phyloP scores from a whole-genome alignment of 2,888 invertebrate species.

The Drosophila merina region DNA sequence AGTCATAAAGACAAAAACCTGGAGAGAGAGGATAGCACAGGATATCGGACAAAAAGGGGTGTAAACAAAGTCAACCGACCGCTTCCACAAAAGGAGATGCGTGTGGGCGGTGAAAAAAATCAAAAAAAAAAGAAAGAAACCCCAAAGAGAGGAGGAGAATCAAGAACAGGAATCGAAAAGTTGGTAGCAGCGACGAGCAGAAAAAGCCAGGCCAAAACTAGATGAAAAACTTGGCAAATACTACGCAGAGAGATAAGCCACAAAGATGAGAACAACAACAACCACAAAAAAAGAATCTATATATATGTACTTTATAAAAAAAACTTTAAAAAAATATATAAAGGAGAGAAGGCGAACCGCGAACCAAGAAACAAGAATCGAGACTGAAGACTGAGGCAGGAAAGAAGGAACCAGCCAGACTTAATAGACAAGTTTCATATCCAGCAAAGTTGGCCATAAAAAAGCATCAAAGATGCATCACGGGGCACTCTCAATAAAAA shows the following conservation, averaged over 20 bases:
- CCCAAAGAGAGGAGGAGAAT: constrained; percentile 39
- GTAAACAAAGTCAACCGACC: constrained; percentile 47
- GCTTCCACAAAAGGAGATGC: constrained; percentile 56
- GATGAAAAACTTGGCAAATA: constrained; percentile 70
- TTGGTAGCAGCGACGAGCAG: constrained; percentile 17
- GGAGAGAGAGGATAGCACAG: not conserved
- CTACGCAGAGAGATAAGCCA: constrained; percentile 64
- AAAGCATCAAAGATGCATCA: constrained; percentile 31
- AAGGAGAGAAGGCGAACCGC: constrained; percentile 17
- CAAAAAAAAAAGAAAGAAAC: not conserved
- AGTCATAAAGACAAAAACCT: no score
- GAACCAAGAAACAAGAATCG: constrained; percentile 30
- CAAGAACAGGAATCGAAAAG: constrained; percentile 32
- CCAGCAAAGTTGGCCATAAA: constrained; percentile 34
- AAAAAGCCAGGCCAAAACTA: constrained; percentile 56
- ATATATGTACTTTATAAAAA: not conserved
- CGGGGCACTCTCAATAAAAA: not conserved
- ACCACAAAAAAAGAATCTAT: not conserved
- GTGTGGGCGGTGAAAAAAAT: constrained; percentile 60
- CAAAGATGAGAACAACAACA: constrained; percentile 22
- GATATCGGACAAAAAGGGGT: constrained; percentile 10
- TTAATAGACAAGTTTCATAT: constrained; percentile 69
- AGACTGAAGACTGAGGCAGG: constrained; percentile 23
- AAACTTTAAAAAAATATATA: constrained; percentile 13
- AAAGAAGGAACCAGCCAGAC: constrained; percentile 38